A percentile compares a stretch with the other conserved stretches of the same genome.
These are phyloP conservation scores for Heliconius nattereri DNA, from an alignment of 1,140 invertebrate species.

Conservation along the genomic window DNA sequence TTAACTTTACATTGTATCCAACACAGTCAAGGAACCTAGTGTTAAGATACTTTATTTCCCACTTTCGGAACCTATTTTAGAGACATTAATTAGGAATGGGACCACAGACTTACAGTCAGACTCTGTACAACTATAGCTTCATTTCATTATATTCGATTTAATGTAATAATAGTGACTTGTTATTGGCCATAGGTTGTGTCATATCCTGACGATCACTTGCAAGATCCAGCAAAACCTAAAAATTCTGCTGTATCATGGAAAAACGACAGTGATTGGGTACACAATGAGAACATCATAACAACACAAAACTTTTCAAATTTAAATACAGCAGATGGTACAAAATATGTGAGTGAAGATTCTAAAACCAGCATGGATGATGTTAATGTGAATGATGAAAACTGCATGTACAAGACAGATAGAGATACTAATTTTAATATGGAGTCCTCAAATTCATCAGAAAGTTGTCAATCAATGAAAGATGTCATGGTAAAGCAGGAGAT, in stretches of 20 bases:
- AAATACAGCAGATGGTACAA: slow-evolving; percentile 61
- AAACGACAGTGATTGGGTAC: slow-evolving; percentile 67
- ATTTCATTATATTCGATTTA: not conserved
- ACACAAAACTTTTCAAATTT: slow-evolving; percentile 66
- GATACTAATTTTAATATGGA: slow-evolving; percentile 78
- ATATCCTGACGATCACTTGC: slow-evolving; percentile 71
- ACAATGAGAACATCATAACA: slow-evolving; percentile 67
- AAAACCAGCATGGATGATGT: slow-evolving; percentile 75
- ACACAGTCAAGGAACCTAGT: too few species aligned
- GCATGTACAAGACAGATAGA: slow-evolving; percentile 73
- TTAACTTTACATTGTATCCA: too few species aligned
- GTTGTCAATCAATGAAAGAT: slow-evolving; percentile 75
- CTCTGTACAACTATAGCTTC: too few species aligned
- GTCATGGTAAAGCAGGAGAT: slow-evolving; percentile 62
- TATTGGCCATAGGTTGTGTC: slow-evolving; percentile 63
- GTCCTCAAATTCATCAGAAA: slow-evolving; percentile 76
- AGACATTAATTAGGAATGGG: too few species aligned
- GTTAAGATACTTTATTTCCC: too few species aligned
- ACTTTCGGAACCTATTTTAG: not conserved
- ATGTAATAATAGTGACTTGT: not conserved
- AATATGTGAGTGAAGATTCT: slow-evolving; percentile 74
- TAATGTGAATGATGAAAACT: slow-evolving; percentile 72
- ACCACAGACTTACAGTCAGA: not conserved
- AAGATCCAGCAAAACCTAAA: slow-evolving; percentile 74
- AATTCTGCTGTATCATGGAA: slow-evolving; percentile 73